Percentiles rank a stretch among this genome's conserved stretches.
These are phyloP conservation scores for Thecocarcelia acutangulata DNA, from an alignment of 2,888 invertebrate genomes.

Conservation along the genomic window DNA sequence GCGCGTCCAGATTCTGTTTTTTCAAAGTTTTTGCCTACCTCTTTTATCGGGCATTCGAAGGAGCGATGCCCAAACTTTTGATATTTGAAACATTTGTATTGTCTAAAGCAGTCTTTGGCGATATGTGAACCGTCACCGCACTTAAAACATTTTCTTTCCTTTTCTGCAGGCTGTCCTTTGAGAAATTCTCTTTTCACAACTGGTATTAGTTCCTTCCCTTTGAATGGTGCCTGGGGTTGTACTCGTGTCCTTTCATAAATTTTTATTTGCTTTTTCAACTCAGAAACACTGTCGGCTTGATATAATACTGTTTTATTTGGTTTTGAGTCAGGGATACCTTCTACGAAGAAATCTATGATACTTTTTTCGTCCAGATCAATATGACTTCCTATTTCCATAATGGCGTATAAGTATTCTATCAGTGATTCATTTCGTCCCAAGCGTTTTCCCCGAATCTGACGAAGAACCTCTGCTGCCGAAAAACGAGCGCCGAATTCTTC, in stretches of 20 bases:
- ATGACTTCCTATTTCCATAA: slow-evolving; percentile 49
- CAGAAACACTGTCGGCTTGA: slow-evolving; percentile 5
- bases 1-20: too few species aligned
- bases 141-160: slow-evolving; percentile 19
- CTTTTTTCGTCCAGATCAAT: slow-evolving; percentile 54
- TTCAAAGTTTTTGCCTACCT: too few species aligned
- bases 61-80: slow-evolving; percentile 19
- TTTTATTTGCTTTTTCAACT: slow-evolving; percentile 20
- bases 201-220: background rate
- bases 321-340: slow-evolving; percentile 9
- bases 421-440: slow-evolving; percentile 42
- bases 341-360: slow-evolving; percentile 8
- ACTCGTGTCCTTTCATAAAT: slow-evolving; percentile 15
- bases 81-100: slow-evolving; percentile 1
- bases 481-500: slow-evolving; percentile 44
- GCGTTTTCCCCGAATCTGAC: slow-evolving; percentile 25
- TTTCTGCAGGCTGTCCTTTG: too few species aligned
- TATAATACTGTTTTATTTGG: slow-evolving; percentile 15
- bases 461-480: slow-evolving; percentile 48
- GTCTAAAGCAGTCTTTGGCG: background rate
- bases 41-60: slow-evolving; percentile 24
- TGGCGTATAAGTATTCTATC: slow-evolving; percentile 52
- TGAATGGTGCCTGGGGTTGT: background rate
- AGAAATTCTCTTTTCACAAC: background rate
- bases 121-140: background rate